Conservation (phyloP, 2,888 invertebrate genomes). For the Eumerus sabulonum region DNA sequence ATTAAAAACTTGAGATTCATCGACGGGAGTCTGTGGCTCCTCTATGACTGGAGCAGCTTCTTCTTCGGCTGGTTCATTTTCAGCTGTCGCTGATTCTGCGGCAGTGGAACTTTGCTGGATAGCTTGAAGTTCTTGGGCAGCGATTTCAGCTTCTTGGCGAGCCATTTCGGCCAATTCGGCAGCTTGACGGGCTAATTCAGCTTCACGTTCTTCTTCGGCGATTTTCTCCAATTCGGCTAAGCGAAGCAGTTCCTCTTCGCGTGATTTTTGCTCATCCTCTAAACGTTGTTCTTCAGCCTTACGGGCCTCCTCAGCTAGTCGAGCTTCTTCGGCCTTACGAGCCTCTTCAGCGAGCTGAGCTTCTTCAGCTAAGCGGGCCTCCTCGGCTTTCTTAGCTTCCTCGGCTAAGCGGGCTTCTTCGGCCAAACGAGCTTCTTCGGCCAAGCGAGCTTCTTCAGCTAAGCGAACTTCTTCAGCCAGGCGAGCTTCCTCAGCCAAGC, state of each 20-base stretch:
- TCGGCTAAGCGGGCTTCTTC: conserved; percentile 79
- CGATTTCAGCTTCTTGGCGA: conserved; percentile 82
- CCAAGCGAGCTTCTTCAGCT: conserved; percentile 79
- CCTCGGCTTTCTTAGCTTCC: conserved; percentile 79
- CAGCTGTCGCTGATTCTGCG: conserved; percentile 73
- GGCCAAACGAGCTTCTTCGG: conserved; percentile 78
- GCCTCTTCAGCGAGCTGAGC: conserved; percentile 79
- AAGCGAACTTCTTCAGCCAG: conserved; percentile 77
- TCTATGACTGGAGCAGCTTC: conserved; percentile 74
- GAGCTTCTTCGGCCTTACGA: conserved; percentile 78
- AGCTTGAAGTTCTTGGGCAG: conserved; percentile 81
- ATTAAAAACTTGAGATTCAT: conserved; percentile 10
- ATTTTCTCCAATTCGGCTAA: conserved; percentile 80
- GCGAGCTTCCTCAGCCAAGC: conserved; percentile 78
- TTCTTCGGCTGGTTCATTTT: conserved; percentile 65
- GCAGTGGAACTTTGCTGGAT: conserved; percentile 73
- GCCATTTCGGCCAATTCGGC: conserved; percentile 85
- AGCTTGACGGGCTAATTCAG: conserved; percentile 85
- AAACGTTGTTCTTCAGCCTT: conserved; percentile 79
- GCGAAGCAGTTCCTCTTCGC: conserved; percentile 80
- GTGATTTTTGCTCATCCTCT: conserved; percentile 79
- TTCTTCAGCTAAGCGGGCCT: conserved; percentile 73
- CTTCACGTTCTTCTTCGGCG: conserved; percentile 81
- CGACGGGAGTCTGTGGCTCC: conserved; percentile 62
- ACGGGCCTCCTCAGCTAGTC: conserved; percentile 78